Conservation (phyloP, 2,888 invertebrate genomes). For the Dorcus parallelipipedus region DNA sequence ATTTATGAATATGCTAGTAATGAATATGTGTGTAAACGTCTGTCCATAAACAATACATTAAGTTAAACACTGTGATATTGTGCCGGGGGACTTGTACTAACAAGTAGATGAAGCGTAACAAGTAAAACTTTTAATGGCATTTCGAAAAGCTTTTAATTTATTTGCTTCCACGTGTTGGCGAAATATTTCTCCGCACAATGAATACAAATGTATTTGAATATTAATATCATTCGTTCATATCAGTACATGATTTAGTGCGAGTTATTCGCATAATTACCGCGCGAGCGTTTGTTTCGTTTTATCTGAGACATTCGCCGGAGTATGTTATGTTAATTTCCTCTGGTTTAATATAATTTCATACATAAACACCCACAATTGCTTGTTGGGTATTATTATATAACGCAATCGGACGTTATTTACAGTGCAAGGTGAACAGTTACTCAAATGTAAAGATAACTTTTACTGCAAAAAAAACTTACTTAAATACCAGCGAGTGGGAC, state of each 20-base stretch:
- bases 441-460: too few relatives aligned
- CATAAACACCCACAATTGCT: conserved; percentile 6
- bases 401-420: too few relatives aligned
- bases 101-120: conserved; percentile 23
- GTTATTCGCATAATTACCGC: conserved; percentile 13
- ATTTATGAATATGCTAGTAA: conserved; percentile 3
- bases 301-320: conserved; percentile 9
- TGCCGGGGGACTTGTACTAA: conserved; percentile 19
- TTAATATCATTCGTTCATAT: conserved; percentile 9
- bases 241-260: conserved; percentile 5
- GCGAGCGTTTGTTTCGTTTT: conserved; percentile 10
- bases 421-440: too few relatives aligned
- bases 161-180: conserved; percentile 1
- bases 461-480: too few relatives aligned
- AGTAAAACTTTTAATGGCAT: neutral
- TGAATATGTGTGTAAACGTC: conserved; percentile 9
- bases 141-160: neutral
- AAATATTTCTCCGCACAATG: conserved; percentile 1
- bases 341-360: conserved; percentile 7
- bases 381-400: neutral
- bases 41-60: conserved; percentile 9
- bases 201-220: conserved; percentile 2
- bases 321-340: conserved; percentile 8
- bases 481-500: too few relatives aligned
- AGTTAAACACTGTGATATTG: conserved; percentile 7